Evolutionary conservation across 1,140 invertebrate species (phyloP), one percentile per base, ranked within the genome.

Genomic region (Drosophila neocordata): DNA sequence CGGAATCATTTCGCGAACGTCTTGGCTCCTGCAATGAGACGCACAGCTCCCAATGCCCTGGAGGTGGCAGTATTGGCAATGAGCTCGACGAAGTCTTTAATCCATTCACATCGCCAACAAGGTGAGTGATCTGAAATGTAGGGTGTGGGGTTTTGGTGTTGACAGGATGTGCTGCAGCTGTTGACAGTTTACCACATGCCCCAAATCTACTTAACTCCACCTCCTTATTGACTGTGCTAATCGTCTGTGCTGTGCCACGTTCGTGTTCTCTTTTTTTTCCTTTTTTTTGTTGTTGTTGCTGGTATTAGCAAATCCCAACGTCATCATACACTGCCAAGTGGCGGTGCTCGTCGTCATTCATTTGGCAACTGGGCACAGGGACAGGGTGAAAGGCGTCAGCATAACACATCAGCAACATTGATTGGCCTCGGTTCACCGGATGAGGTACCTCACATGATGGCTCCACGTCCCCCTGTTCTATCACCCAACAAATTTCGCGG

Each of bases 361-460:
- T 80, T 90, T 66, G 85, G 90, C 57, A 91, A 91, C 76, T 91
- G 85, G 89, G 77, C 79, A 52, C 89, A 90, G 31, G 58, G 72
- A 11, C 79, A 79, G 37, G 65, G 67, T 15, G 65, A 69, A 7
- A 64, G 66, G 12, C 73, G 76, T 48, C 67, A 89, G 8, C 76
- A 74, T 51, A 77, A 67, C 63, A 60, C 81, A 66, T 78, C 71
- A 58, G 41, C 79, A 48, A 48, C 41, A 62, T 78, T 71, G 37
- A 71, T 83, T 69, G 82, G 68, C 8, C 65, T 82, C 53, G 78
- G 79, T 12, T 78, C 84, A 13, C 83, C 89, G 69, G 90, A 91
- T 79, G 90, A 91, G 78, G 90, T 91, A 72, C 90, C 90, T 57
- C 89, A 73, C 71, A 90, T 91, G 88, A 66, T 91, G 79, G 90